A percentile compares a stretch with the other conserved stretches of the same genome.
These are phyloP conservation scores for Coenonympha arcania DNA, from an alignment of 2,888 invertebrate genomes.

Conservation along the genomic window DNA sequence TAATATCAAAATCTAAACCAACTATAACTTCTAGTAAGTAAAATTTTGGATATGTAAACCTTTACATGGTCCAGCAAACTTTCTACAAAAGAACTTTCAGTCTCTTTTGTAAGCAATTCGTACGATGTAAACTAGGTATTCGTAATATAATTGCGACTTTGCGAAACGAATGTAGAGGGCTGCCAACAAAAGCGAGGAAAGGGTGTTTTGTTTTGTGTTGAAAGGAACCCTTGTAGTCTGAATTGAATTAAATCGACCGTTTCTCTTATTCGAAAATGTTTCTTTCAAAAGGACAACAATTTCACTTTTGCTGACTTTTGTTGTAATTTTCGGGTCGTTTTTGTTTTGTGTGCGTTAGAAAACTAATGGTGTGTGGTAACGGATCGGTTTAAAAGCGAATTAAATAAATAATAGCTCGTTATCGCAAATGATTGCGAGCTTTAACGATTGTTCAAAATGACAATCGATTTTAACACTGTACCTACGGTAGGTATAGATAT, in stretches of 20 bases:
- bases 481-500: no score
- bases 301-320: constrained; percentile 9
- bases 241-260: constrained; percentile 44
- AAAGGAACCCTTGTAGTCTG: constrained; percentile 29
- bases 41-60: no score
- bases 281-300: constrained; percentile 13
- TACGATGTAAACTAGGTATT: not conserved
- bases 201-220: constrained; percentile 42
- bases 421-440: not conserved
- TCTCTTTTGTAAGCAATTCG: not conserved
- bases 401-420: not conserved
- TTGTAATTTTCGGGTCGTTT: not conserved
- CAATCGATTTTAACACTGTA: not conserved
- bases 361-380: constrained; percentile 10
- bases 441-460: not conserved
- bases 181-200: constrained; percentile 28
- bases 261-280: constrained; percentile 21
- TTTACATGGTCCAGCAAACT: no score
- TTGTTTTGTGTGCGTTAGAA: not conserved
- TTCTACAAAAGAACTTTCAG: not conserved
- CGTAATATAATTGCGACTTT: constrained; percentile 23
- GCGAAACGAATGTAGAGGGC: constrained; percentile 37
- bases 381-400: not conserved
- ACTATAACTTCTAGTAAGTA: no score
- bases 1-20: no score